Evolutionary conservation across 2,113 vertebrate species (phyloP).

Genomic region (Rutilus rutilus): DNA sequence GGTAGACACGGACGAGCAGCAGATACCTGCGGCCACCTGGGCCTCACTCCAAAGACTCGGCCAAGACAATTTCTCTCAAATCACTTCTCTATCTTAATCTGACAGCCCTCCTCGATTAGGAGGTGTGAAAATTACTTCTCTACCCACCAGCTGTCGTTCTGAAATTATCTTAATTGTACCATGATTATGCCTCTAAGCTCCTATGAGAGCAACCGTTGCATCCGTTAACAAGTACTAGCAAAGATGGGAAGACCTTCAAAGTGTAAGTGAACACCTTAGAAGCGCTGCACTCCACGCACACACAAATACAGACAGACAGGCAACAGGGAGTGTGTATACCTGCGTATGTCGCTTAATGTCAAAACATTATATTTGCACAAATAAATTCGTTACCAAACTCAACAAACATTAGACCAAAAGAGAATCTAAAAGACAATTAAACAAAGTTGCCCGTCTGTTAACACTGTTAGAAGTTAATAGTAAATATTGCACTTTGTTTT

Average conservation of each 20-base stretch:
- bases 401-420: not conserved
- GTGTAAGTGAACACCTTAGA: conserved; percentile 33
- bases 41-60: conserved; percentile 75
- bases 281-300: not conserved
- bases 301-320: not conserved
- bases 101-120: conserved; percentile 83
- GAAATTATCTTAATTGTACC: conserved; percentile 87
- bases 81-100: conserved; percentile 86
- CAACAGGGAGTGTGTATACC: not conserved
- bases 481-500: no score
- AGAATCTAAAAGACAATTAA: not conserved
- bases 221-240: conserved; percentile 32
- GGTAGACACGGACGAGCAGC: conserved; percentile 62
- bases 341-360: not conserved
- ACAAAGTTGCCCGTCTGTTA: not conserved
- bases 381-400: not conserved
- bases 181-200: conserved; percentile 82
- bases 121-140: conserved; percentile 82
- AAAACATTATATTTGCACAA: not conserved
- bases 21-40: conserved; percentile 77
- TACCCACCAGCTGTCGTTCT: conserved; percentile 80
- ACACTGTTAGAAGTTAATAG: not conserved
- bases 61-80: conserved; percentile 80
- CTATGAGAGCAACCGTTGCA: conserved; percentile 64
- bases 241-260: conserved; percentile 54